phyloP scores from a whole-genome alignment of 2,797 vertebrate genomes.

The Danio kyathit region DNA sequence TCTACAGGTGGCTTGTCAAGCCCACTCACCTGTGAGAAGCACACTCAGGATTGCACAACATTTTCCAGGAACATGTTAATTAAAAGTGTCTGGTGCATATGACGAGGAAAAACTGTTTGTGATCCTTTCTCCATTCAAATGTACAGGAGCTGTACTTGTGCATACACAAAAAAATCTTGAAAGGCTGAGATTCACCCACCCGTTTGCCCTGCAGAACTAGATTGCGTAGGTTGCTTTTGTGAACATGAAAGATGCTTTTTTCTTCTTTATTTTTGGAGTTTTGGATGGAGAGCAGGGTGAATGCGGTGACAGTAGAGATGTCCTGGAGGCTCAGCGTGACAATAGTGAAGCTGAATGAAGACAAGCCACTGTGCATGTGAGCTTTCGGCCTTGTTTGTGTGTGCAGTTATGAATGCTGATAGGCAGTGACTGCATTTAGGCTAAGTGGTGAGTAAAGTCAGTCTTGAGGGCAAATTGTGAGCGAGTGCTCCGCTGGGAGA shows the following conservation, averaged over 20 bases:
- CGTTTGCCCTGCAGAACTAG: background rate
- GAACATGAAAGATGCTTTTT: background rate
- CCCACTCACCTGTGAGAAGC: too few species aligned
- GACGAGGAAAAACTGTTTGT: too few species aligned
- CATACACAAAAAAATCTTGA: background rate
- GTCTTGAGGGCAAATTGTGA: slow-evolving; percentile 38
- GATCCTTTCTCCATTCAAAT: background rate
- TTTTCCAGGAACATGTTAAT: too few species aligned
- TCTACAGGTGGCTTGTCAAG: too few species aligned
- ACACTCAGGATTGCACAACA: too few species aligned
- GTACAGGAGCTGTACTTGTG: background rate
- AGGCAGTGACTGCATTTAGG: slow-evolving; percentile 44
- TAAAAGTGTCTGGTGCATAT: too few species aligned
- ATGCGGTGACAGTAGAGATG: background rate
- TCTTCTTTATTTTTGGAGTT: background rate
- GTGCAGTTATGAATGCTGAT: slow-evolving; percentile 35
- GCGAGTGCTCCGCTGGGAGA: slow-evolving; percentile 34
- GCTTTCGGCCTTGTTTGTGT: slow-evolving; percentile 27
- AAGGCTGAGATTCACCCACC: background rate
- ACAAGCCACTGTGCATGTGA: background rate
- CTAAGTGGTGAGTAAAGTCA: slow-evolving; percentile 52
- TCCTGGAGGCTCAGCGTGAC: slow-evolving; percentile 31
- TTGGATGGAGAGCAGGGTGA: background rate
- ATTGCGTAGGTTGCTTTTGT: slow-evolving; percentile 22
- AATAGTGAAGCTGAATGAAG: slow-evolving; percentile 32